Evolutionary conservation across 2,888 invertebrate genomes (phyloP).

Genomic region (Dolichomitus sp.): DNA sequence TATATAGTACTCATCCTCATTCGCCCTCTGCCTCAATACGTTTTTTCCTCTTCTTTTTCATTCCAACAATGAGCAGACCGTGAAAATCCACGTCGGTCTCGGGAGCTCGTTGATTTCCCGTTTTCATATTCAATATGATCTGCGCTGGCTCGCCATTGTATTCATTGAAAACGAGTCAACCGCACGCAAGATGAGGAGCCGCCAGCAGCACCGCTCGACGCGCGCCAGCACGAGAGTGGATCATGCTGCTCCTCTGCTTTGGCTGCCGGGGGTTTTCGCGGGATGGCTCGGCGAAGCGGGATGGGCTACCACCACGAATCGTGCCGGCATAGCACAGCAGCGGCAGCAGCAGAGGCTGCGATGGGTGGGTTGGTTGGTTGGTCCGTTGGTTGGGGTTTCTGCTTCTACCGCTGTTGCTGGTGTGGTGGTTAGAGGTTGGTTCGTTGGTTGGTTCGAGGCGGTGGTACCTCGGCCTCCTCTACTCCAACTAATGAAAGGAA

Average conservation of each 20-base stretch:
- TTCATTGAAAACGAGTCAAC: slow-evolving; percentile 86
- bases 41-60: slow-evolving; percentile 56
- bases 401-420: slow-evolving; percentile 67
- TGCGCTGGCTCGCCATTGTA: slow-evolving; percentile 82
- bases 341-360: slow-evolving; percentile 6
- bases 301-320: slow-evolving; percentile 68
- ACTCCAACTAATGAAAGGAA: slow-evolving; percentile 86
- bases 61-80: slow-evolving; percentile 70
- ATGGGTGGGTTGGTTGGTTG: slow-evolving; percentile 72
- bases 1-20: slow-evolving; percentile 53
- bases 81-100: slow-evolving; percentile 73
- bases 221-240: slow-evolving; percentile 80
- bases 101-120: slow-evolving; percentile 84
- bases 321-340: slow-evolving; percentile 58
- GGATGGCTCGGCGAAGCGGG: slow-evolving; percentile 59
- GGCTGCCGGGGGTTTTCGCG: slow-evolving; percentile 57
- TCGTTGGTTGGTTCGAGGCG: slow-evolving; percentile 81
- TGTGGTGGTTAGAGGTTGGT: slow-evolving; percentile 78
- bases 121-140: slow-evolving; percentile 86
- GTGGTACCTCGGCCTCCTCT: slow-evolving; percentile 75
- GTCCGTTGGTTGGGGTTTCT: slow-evolving; percentile 70
- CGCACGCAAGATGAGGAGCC: slow-evolving; percentile 84
- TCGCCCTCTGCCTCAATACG: slow-evolving; percentile 49
- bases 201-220: slow-evolving; percentile 66
- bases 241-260: slow-evolving; percentile 76